Evolutionary conservation across 2,797 vertebrate genomes (phyloP).

Genomic region (Halcyon smyrnensis): DNA sequence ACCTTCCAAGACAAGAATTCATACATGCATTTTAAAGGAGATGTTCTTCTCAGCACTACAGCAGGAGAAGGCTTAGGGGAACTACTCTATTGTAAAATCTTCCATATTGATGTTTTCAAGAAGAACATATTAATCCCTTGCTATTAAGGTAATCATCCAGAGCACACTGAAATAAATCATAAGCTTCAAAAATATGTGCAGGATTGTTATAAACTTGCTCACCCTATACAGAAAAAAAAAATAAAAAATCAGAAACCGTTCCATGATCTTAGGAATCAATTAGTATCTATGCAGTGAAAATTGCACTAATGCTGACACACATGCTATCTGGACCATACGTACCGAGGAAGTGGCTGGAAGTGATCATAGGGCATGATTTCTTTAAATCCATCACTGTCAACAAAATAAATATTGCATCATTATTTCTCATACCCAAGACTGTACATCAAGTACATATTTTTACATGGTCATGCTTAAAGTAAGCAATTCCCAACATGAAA

Average conservation of each 20-base stretch:
- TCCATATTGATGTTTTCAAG: neutral
- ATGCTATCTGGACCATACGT: conserved; percentile 62
- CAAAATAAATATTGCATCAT: conserved; percentile 56
- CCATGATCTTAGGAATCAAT: neutral
- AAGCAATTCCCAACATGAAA: neutral
- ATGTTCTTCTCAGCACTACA: neutral
- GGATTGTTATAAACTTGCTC: neutral
- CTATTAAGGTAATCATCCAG: neutral
- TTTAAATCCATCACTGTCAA: conserved; percentile 92
- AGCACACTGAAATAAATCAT: neutral
- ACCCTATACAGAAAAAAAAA: neutral
- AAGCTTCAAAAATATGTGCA: neutral
- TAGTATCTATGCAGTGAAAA: neutral
- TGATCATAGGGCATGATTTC: conserved; percentile 97
- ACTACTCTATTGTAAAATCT: neutral
- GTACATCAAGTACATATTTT: neutral
- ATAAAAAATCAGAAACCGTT: neutral
- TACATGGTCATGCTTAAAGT: neutral
- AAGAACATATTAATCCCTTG: neutral
- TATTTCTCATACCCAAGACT: conserved; percentile 1
- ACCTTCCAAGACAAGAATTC: neutral
- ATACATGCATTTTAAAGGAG: neutral
- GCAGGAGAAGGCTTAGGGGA: neutral
- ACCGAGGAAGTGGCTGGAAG: conserved; percentile 94
- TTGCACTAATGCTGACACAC: neutral